These are phyloP conservation scores for Pachycephus smyrnensis DNA, from an alignment of 2,888 invertebrate genomes.

Conservation along the genomic window DNA sequence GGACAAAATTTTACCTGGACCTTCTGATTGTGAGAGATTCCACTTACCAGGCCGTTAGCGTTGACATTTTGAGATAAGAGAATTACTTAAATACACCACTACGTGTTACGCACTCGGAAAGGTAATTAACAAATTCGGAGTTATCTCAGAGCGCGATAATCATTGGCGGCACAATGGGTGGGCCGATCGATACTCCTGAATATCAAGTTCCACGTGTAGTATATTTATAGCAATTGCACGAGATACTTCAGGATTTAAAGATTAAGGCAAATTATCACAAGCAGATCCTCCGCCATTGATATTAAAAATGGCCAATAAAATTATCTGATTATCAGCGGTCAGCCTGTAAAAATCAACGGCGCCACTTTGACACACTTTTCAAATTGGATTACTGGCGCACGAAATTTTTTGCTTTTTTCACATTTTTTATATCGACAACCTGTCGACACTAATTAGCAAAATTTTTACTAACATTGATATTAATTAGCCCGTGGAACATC, in stretches of 20 bases:
- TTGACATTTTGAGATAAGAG: not conserved
- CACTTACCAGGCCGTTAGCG: not conserved
- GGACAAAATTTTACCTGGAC: not conserved
- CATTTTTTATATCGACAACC: not conserved
- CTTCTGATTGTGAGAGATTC: not conserved
- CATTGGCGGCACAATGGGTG: not conserved
- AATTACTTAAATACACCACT: not conserved
- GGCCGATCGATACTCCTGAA: not conserved
- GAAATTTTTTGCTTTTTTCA: not conserved
- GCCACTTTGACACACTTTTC: not conserved
- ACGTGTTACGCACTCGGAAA: not conserved
- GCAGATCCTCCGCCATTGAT: not conserved
- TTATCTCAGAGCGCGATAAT: not conserved
- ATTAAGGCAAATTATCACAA: not conserved
- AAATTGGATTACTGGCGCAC: not conserved
- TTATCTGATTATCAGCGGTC: not conserved
- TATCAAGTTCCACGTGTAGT: not conserved
- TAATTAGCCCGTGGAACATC: not conserved
- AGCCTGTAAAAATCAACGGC: not conserved
- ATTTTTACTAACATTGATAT: not conserved
- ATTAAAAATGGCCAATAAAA: not conserved
- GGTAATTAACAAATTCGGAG: not conserved
- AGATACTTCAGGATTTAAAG: not conserved
- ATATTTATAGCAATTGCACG: not conserved
- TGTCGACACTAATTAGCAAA: not conserved